Evolutionary conservation across 2,797 vertebrate species (phyloP).

Genomic region (Ataeniobius toweri): DNA sequence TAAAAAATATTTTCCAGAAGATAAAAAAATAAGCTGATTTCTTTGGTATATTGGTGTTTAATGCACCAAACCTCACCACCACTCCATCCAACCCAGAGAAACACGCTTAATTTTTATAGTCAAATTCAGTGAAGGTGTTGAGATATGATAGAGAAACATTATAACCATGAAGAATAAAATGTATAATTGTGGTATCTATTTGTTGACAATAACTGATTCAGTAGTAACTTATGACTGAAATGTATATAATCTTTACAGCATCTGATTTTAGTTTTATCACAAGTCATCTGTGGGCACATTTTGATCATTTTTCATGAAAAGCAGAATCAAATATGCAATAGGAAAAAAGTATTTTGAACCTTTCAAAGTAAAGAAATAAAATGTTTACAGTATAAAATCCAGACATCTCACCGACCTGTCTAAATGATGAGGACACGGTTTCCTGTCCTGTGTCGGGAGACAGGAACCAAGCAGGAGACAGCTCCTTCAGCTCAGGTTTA

Average conservation of each 20-base stretch:
- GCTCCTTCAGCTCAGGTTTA: slow-evolving; percentile 10
- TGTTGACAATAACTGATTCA: background rate
- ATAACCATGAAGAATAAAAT: background rate
- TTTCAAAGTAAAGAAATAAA: background rate
- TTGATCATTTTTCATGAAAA: background rate
- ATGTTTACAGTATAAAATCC: background rate
- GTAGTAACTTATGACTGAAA: background rate
- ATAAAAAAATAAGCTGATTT: background rate
- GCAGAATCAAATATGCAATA: background rate
- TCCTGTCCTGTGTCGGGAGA: slow-evolving; percentile 2
- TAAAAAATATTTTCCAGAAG: background rate
- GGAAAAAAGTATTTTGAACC: background rate
- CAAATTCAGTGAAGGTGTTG: too few species aligned
- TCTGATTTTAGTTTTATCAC: background rate
- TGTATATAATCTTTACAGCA: background rate
- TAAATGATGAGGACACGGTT: background rate
- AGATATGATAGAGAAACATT: background rate
- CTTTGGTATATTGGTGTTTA: background rate
- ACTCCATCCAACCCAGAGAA: too few species aligned
- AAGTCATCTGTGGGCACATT: background rate
- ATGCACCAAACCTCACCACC: background rate
- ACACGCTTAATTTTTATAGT: too few species aligned
- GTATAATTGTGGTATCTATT: background rate
- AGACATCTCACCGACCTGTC: background rate
- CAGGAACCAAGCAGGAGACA: slow-evolving; percentile 2